Percentiles rank a stretch among this genome's conserved stretches.
Evolutionary conservation across 2,888 invertebrate genomes (phyloP).

Genomic region (Horisme vitalbata): DNA sequence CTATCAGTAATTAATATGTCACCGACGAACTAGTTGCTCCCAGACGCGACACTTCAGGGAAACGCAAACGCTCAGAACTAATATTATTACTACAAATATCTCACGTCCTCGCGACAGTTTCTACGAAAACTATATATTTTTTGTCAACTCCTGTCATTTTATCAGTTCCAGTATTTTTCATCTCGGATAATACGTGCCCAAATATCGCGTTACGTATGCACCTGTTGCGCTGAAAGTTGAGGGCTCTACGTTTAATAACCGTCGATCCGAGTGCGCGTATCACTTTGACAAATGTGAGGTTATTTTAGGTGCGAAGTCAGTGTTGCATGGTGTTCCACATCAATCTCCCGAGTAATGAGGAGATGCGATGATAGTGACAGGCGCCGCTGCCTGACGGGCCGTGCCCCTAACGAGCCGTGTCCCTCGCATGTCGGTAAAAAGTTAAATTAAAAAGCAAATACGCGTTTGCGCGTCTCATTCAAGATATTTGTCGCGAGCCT

Average conservation of each 20-base stretch:
- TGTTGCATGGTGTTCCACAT: constrained; percentile 48
- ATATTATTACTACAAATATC: constrained; percentile 76
- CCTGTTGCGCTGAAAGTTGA: constrained; percentile 46
- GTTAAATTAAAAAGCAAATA: constrained; percentile 28
- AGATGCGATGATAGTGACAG: constrained; percentile 59
- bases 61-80: constrained; percentile 55
- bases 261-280: constrained; percentile 30
- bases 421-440: constrained; percentile 34
- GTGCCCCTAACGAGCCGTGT: constrained; percentile 57
- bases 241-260: constrained; percentile 30
- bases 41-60: constrained; percentile 60
- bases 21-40: constrained; percentile 42
- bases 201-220: constrained; percentile 56
- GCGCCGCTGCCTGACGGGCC: constrained; percentile 44
- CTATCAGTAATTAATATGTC: constrained; percentile 68
- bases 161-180: constrained; percentile 55
- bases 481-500: constrained; percentile 54
- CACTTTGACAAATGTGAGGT: constrained; percentile 33
- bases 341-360: constrained; percentile 58
- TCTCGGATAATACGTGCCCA: constrained; percentile 46
- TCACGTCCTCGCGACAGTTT: constrained; percentile 64
- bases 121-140: constrained; percentile 56
- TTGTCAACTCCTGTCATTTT: constrained; percentile 57
- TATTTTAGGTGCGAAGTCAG: constrained; percentile 45
- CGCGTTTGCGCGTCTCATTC: constrained; percentile 40